A percentile compares a stretch with the other conserved stretches of the same genome.
phyloP scores from a whole-genome alignment of 2,888 invertebrate species.

The Branchinecta sandiegonensis region DNA sequence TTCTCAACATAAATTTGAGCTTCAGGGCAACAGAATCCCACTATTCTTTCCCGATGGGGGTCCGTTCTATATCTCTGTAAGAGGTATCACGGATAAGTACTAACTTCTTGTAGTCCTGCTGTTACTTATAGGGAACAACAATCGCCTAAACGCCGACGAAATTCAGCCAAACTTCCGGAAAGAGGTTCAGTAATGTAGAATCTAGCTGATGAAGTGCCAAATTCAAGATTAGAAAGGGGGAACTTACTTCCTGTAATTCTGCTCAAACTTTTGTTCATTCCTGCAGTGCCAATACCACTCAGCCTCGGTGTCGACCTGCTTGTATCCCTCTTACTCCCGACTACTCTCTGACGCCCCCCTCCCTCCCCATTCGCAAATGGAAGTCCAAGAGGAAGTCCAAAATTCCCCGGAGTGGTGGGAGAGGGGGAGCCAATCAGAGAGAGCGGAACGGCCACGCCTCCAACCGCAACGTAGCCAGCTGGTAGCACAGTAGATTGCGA shows the following conservation, averaged over 20 bases:
- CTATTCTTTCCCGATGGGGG: too few relatives aligned
- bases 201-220: not conserved
- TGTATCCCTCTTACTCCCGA: conserved; percentile 8
- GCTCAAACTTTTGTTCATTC: conserved; percentile 10
- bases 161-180: too few relatives aligned
- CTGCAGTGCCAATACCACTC: not conserved
- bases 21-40: too few relatives aligned
- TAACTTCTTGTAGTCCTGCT: too few relatives aligned
- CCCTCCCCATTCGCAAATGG: conserved; percentile 4
- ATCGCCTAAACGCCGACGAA: too few relatives aligned
- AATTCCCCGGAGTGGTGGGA: conserved; percentile 10
- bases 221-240: not conserved
- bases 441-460: conserved; percentile 7
- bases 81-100: too few relatives aligned
- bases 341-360: not conserved
- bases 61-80: too few relatives aligned
- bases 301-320: conserved; percentile 12
- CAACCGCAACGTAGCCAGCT: conserved; percentile 13
- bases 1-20: too few relatives aligned
- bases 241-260: conserved; percentile 10
- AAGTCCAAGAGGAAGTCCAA: not conserved
- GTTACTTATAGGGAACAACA: too few relatives aligned
- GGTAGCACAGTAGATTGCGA: not conserved
- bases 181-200: not conserved
- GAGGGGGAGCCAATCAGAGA: conserved; percentile 14